Conservation (phyloP, 2,113 vertebrate genomes). For the Poecile atricapillus region DNA sequence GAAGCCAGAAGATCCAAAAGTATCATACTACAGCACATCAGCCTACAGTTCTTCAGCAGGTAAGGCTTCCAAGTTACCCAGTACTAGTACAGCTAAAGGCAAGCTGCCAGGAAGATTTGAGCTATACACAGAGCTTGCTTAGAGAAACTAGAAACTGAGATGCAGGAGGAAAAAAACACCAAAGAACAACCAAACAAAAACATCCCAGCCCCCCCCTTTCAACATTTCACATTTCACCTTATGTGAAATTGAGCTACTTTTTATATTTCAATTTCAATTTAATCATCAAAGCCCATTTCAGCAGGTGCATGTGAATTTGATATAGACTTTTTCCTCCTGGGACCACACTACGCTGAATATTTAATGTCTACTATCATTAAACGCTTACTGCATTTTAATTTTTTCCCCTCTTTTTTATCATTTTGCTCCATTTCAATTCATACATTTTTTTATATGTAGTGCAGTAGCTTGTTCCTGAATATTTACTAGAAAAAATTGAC, state of each 20-base stretch:
- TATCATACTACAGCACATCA: background rate
- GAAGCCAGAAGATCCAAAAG: background rate
- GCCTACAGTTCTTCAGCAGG: background rate
- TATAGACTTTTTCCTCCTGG: background rate
- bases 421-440: background rate
- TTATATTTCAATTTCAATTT: background rate
- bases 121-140: background rate
- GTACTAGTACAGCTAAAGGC: background rate
- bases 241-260: background rate
- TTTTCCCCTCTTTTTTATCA: rapidly evolving
- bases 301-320: background rate
- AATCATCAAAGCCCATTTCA: background rate
- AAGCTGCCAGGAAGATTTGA: background rate
- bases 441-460: background rate
- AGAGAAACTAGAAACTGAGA: background rate
- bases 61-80: background rate
- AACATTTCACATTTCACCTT: background rate
- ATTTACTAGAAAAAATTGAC: background rate
- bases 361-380: background rate
- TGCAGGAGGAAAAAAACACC: background rate
- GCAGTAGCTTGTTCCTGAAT: background rate
- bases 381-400: background rate
- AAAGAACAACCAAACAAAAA: background rate
- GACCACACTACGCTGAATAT: background rate
- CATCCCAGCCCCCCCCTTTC: rapidly evolving